Base-by-base conservation (phyloP, 37 sponge, comb jelly and placozoan genomes). In the Amphimedon queenslandica region DNA sequence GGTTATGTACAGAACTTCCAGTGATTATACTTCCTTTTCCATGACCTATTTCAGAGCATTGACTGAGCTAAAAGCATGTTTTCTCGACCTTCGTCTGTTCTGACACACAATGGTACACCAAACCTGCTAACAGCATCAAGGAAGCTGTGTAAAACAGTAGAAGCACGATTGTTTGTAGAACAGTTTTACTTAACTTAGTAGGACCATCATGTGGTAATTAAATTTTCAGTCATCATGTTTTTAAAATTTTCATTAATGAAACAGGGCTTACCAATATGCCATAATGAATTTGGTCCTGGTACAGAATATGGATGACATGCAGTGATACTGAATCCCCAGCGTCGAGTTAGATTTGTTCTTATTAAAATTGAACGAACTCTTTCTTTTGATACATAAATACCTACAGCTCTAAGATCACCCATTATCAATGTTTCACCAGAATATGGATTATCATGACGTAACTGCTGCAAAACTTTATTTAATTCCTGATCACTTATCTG, bases 201-300 rank as follows among this genome's bases (percentile, higher is more conserved):
- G n/a, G n/a, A n/a, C n/a, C n/a, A n/a, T n/a, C n/a, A n/a, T n/a
- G n/a, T n/a, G n/a, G n/a, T n/a, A n/a, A n/a, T n/a, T n/a, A n/a
- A n/a, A n/a, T n/a, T n/a, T n/a, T n/a, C n/a, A n/a, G n/a, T n/a
- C n/a, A n/a, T n/a, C n/a, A n/a, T n/a, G n/a, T n/a, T n/a, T n/a
- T n/a, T n/a, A n/a, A n/a, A n/a, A n/a, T n/a, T n/a, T n/a, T n/a
- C n/a, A n/a, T n/a, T n/a, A n/a, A n/a, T n/a, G n/a, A n/a, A n/a
- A n/a, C n/a, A n/a, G n/a, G 8, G 13, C 53, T 47, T 75, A 84
- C 85, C 88, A 70, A 87, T 67, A 57, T 87, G 89, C 89, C 89
- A 88, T 36, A 88, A 55, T 24, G 88, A 75, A 40, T 88, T 80
- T n/a, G 88, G 88, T 3, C 79, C 78, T 42, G 81, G 74, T 10